Conservation (phyloP, 2,113 vertebrate genomes). For the Trematomus loennbergii region DNA sequence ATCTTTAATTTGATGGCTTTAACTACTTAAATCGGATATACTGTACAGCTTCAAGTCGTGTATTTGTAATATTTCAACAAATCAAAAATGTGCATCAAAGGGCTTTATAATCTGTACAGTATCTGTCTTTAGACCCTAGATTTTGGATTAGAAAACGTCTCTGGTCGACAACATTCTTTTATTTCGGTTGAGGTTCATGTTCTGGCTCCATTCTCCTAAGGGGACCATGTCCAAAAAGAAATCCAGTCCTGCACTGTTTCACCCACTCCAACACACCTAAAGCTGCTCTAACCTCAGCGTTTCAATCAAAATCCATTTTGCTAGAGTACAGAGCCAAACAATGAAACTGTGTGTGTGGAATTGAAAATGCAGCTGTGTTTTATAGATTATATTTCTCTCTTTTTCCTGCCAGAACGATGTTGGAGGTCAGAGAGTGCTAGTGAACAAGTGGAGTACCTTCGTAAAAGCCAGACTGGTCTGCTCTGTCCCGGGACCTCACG, state of each 20-base stretch:
- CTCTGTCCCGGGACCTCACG: slow-evolving; percentile 91
- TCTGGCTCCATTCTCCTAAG: too few species aligned
- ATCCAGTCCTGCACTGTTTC: background rate
- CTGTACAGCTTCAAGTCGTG: too few species aligned
- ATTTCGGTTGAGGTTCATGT: too few species aligned
- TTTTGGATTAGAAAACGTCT: too few species aligned
- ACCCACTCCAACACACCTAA: background rate
- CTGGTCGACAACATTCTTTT: too few species aligned
- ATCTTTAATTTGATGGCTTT: too few species aligned
- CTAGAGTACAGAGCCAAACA: slow-evolving; percentile 18
- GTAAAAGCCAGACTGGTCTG: slow-evolving; percentile 94
- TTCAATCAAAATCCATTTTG: background rate
- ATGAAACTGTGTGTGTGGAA: slow-evolving; percentile 21
- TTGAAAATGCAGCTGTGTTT: slow-evolving; percentile 40
- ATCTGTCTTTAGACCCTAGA: too few species aligned
- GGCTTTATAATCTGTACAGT: too few species aligned
- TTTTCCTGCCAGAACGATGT: slow-evolving; percentile 88
- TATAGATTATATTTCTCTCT: slow-evolving; percentile 9
- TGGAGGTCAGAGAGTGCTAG: slow-evolving; percentile 93
- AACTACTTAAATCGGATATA: too few species aligned
- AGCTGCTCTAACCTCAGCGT: background rate
- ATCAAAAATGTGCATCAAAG: too few species aligned
- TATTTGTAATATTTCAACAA: too few species aligned
- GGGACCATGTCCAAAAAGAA: too few species aligned
- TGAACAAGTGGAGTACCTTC: slow-evolving; percentile 97